phyloP scores from a whole-genome alignment of 2,113 vertebrate genomes.

The Amblyornis subalaris region DNA sequence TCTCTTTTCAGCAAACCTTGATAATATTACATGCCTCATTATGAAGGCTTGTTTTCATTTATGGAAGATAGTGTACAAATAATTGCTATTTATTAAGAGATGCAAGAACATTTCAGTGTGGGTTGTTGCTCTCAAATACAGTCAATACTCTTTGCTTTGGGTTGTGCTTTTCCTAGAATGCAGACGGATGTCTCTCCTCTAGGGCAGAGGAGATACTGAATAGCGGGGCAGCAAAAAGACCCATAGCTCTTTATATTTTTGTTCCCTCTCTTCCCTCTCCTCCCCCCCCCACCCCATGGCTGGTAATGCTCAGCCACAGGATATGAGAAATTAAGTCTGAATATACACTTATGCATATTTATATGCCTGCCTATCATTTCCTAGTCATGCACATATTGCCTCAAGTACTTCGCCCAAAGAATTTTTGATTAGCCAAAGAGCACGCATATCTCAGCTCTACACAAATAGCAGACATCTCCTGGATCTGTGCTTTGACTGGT shows the following conservation, averaged over 20 bases:
- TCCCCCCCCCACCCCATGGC: rapidly evolving
- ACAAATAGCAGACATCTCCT: background rate
- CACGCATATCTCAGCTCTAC: background rate
- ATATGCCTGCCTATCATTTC: background rate
- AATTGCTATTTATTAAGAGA: slow-evolving; percentile 5
- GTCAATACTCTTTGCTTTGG: background rate
- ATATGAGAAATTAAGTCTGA: slow-evolving; percentile 24
- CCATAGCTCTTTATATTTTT: background rate
- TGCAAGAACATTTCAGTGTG: background rate
- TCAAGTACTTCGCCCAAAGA: background rate
- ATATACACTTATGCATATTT: background rate
- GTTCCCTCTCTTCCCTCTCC: background rate
- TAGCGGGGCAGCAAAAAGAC: background rate
- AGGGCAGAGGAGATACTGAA: background rate
- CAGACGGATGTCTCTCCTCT: background rate
- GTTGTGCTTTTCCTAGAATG: background rate
- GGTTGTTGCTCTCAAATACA: background rate
- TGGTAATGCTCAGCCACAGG: background rate
- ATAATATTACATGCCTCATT: background rate
- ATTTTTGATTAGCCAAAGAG: background rate
- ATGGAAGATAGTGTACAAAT: background rate
- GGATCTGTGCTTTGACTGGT: background rate
- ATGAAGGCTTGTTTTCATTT: background rate
- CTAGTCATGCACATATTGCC: background rate
- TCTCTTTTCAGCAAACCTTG: background rate